Evolutionary conservation across 1,140 invertebrate genomes (phyloP).

Genomic region (Drosophila equinoxialis): DNA sequence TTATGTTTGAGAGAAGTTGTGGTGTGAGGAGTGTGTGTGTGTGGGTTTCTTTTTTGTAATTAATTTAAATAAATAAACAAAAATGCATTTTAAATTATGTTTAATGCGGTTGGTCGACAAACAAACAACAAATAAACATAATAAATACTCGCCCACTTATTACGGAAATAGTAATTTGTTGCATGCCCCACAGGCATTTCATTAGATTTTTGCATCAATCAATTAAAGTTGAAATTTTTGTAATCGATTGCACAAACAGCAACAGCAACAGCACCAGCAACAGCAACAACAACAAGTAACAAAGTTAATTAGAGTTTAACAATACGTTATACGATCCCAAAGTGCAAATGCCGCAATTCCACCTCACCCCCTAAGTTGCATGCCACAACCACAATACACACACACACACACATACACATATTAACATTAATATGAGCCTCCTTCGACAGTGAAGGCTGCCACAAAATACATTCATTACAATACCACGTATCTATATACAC

Average conservation of each 20-base stretch:
- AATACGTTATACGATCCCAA: constrained; percentile 17
- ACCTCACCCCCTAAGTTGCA: constrained; percentile 1
- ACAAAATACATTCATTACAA: constrained; percentile 63
- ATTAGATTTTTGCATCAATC: constrained; percentile 43
- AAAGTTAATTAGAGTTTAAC: constrained; percentile 57
- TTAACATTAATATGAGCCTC: constrained; percentile 47
- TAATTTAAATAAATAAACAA: constrained; percentile 58
- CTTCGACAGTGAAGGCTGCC: constrained; percentile 5
- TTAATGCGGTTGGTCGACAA: constrained; percentile 33
- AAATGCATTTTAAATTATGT: constrained; percentile 32
- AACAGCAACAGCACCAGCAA: constrained; percentile 25
- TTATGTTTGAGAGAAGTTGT: constrained; percentile 20
- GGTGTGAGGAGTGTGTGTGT: background rate
- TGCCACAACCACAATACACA: constrained; percentile 36
- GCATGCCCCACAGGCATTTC: constrained; percentile 6
- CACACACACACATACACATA: constrained; percentile 24
- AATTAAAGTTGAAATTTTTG: constrained; percentile 40
- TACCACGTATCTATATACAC: constrained; percentile 51
- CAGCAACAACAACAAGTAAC: constrained; percentile 28
- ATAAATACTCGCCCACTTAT: background rate
- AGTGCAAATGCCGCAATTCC: constrained; percentile 15
- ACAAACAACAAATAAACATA: constrained; percentile 5
- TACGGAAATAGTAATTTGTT: constrained; percentile 9
- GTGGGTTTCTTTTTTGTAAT: constrained; percentile 24
- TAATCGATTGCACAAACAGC: constrained; percentile 54